A percentile compares a stretch with the other conserved stretches of the same genome.
Conservation (phyloP, 2,888 invertebrate genomes). For the Dolichopus griseipennis region DNA sequence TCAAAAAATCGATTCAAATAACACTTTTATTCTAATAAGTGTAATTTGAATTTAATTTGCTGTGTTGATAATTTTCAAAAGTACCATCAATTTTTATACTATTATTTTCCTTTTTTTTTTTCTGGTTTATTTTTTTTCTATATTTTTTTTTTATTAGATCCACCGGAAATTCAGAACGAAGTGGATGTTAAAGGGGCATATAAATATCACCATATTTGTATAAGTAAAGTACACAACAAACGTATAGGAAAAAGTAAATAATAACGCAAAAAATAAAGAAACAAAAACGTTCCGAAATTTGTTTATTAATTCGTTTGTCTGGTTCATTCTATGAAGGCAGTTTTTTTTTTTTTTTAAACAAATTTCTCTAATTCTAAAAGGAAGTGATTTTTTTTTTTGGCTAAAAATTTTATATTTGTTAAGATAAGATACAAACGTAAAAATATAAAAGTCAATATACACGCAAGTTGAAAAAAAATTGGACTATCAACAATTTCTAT, state of each 20-base stretch:
- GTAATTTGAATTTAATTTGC: too few relatives aligned
- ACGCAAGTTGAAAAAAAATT: too few relatives aligned
- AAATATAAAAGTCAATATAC: too few relatives aligned
- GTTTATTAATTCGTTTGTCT: background rate
- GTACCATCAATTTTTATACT: background rate
- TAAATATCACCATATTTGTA: background rate
- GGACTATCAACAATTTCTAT: too few relatives aligned
- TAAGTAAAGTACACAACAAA: too few relatives aligned
- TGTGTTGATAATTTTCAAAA: background rate
- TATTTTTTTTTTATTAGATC: background rate
- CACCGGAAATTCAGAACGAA: background rate
- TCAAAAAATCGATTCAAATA: too few relatives aligned
- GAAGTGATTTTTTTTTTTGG: background rate
- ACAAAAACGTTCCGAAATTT: background rate
- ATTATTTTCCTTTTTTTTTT: background rate
- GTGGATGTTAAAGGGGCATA: background rate
- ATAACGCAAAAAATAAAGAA: too few relatives aligned
- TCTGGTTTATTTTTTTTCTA: background rate
- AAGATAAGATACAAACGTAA: too few relatives aligned
- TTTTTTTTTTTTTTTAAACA: background rate
- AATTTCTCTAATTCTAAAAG: background rate
- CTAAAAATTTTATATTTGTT: too few relatives aligned
- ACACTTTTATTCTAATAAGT: too few relatives aligned
- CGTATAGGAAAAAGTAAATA: too few relatives aligned
- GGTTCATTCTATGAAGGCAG: background rate